Conservation (phyloP, 2,113 vertebrate species). For the Odocoileus hemionus region DNA sequence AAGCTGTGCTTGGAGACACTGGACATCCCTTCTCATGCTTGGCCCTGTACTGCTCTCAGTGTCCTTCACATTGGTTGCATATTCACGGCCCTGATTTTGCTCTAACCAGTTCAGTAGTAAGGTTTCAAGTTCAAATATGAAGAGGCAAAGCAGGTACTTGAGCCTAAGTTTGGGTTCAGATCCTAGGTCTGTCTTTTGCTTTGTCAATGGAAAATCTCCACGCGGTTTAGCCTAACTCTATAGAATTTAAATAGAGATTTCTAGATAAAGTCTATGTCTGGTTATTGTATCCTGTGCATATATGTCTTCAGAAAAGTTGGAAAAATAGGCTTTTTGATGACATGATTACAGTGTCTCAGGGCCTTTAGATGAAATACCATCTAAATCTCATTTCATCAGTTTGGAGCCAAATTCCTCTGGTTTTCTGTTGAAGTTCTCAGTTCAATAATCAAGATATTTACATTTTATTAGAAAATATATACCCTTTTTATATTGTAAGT, state of each 20-base stretch:
- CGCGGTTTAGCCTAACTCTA: not conserved
- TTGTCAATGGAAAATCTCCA: not conserved
- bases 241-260: not conserved
- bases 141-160: not conserved
- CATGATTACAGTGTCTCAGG: not conserved
- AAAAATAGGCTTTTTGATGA: not conserved
- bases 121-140: not conserved
- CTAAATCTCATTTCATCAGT: not conserved
- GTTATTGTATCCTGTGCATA: not conserved
- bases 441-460: not conserved
- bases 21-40: no score
- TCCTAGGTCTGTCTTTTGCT: not conserved
- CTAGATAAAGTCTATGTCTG: not conserved
- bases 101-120: no score
- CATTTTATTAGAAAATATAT: not conserved
- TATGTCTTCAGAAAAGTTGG: not conserved
- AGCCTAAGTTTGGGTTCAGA: not conserved
- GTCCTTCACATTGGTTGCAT: not conserved
- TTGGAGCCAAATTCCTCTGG: not conserved
- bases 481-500: not conserved
- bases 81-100: fast-evolving
- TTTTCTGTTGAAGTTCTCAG: not conserved
- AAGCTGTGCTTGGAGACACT: fast-evolving
- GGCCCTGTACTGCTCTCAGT: fast-evolving
- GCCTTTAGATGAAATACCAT: not conserved